phyloP scores from a whole-genome alignment of 2,888 invertebrate genomes.

The Dryadula phaetusa region DNA sequence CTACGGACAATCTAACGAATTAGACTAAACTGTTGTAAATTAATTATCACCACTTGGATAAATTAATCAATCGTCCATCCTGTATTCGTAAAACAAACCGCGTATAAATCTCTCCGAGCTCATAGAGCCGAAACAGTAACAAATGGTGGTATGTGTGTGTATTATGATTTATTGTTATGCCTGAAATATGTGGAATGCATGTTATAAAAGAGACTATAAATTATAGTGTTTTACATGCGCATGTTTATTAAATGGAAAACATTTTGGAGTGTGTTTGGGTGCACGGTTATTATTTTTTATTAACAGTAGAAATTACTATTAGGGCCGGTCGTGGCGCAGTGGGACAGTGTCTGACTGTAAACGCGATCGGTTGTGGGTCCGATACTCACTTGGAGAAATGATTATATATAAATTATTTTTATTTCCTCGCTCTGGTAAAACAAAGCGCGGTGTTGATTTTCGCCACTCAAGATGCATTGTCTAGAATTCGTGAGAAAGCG shows the following conservation, averaged over 20 bases:
- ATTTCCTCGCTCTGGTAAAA: no score
- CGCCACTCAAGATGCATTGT: no score
- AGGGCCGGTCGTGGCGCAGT: no score
- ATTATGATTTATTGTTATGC: slow-evolving; percentile 41
- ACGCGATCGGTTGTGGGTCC: no score
- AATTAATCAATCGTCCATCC: slow-evolving; percentile 40
- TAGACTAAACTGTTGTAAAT: slow-evolving; percentile 21
- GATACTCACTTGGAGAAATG: no score
- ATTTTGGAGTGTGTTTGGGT: background rate
- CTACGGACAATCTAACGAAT: slow-evolving; percentile 13
- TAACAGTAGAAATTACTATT: background rate
- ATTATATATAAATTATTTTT: no score
- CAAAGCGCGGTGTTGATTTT: no score
- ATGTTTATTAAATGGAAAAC: slow-evolving; percentile 19
- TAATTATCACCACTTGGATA: slow-evolving; percentile 17
- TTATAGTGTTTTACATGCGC: slow-evolving; percentile 16
- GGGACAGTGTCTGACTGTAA: no score
- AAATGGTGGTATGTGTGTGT: slow-evolving; percentile 35
- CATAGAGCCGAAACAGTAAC: slow-evolving; percentile 41
- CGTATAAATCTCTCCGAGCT: slow-evolving; percentile 35
- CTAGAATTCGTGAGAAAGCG: no score
- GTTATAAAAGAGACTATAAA: slow-evolving; percentile 36
- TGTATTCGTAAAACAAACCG: slow-evolving; percentile 41
- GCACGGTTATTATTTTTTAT: background rate
- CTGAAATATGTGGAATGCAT: slow-evolving; percentile 40